Percentiles rank a stretch among this genome's conserved stretches.
Conservation (phyloP, 2,888 invertebrate genomes). For the Emmelina monodactyla region DNA sequence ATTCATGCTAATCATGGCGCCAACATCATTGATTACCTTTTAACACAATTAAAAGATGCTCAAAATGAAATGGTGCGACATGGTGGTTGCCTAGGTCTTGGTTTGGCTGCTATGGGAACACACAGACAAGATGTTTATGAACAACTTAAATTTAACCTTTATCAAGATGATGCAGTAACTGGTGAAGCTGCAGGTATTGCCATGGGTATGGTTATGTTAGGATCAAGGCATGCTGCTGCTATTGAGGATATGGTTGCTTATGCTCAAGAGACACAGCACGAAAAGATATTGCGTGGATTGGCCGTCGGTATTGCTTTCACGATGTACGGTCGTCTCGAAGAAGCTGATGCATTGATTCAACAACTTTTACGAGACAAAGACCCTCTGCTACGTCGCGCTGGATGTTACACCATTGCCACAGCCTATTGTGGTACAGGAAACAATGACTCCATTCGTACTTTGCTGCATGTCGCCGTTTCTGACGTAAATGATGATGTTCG, state of each 20-base stretch:
- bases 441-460: slow-evolving; percentile 92
- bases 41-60: slow-evolving; percentile 94
- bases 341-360: slow-evolving; percentile 92
- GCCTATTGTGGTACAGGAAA: slow-evolving; percentile 98
- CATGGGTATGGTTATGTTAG: slow-evolving; percentile 99
- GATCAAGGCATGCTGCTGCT: slow-evolving; percentile 87
- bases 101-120: slow-evolving; percentile 98
- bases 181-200: slow-evolving; percentile 99
- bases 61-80: slow-evolving; percentile 97
- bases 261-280: slow-evolving; percentile 96
- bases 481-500: slow-evolving; percentile 99
- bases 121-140: slow-evolving; percentile 95
- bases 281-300: slow-evolving; percentile 96
- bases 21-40: slow-evolving; percentile 93
- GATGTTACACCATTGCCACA: slow-evolving; percentile 98
- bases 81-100: slow-evolving; percentile 96
- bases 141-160: slow-evolving; percentile 94
- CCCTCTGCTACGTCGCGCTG: slow-evolving; percentile 92
- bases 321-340: slow-evolving; percentile 96
- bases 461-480: slow-evolving; percentile 96
- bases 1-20: slow-evolving; percentile 99
- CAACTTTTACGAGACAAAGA: slow-evolving; percentile 93
- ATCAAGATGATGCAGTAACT: slow-evolving; percentile 98
- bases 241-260: slow-evolving; percentile 96
- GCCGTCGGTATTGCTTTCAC: slow-evolving; percentile 96